Conservation (phyloP, 2,888 invertebrate species). For the Octodonta nipae region DNA sequence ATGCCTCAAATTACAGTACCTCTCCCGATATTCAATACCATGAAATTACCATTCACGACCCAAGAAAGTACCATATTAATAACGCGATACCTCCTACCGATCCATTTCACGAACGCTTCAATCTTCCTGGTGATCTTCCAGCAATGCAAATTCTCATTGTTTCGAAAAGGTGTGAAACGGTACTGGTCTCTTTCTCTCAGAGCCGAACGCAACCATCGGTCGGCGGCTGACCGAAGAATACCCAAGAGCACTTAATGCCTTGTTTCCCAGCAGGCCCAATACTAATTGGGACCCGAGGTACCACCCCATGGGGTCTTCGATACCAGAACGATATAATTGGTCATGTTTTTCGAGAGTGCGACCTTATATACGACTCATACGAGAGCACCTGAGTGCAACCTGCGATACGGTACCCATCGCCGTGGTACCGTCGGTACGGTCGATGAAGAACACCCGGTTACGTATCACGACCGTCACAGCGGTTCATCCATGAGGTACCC, state of each 20-base stretch:
- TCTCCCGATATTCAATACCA: too few species aligned
- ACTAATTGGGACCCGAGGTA: conserved; percentile 32
- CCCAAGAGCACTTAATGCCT: conserved; percentile 26
- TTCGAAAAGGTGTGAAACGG: conserved; percentile 1
- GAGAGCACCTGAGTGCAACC: too few species aligned
- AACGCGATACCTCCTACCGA: too few species aligned
- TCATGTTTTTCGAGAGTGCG: conserved; percentile 10
- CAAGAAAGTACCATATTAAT: too few species aligned
- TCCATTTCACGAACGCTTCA: too few species aligned
- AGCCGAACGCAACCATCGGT: not conserved
- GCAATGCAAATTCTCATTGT: too few species aligned
- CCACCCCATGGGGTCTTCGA: conserved; percentile 19
- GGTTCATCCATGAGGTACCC: too few species aligned
- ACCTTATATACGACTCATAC: not conserved
- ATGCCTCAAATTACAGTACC: too few species aligned
- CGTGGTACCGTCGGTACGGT: not conserved
- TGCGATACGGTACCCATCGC: not conserved
- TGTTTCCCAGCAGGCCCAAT: conserved; percentile 34
- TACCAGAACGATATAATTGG: conserved; percentile 18
- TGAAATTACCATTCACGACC: too few species aligned
- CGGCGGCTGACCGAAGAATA: too few species aligned
- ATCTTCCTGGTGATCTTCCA: too few species aligned
- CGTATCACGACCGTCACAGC: too few species aligned
- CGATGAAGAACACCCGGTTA: not conserved
- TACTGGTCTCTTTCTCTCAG: not conserved